Evolutionary conservation across 2,113 vertebrate species (phyloP).

Genomic region (Malurus cyaneus): DNA sequence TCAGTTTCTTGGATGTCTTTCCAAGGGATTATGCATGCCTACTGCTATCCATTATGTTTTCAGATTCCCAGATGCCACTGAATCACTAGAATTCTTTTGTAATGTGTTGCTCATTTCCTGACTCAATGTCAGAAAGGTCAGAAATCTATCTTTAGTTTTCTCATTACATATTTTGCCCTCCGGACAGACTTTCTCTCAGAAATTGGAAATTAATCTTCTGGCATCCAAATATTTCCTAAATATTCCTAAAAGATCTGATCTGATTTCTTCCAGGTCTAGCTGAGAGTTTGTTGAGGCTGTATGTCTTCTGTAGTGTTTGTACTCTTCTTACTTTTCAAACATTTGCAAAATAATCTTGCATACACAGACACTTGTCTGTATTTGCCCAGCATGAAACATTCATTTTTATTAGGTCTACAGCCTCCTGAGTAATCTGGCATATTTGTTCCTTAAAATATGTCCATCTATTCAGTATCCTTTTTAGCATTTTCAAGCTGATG

Average conservation of each 20-base stretch:
- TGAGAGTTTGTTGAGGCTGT: neutral
- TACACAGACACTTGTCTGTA: neutral
- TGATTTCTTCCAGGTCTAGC: neutral
- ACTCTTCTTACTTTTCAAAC: neutral
- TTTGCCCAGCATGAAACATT: neutral
- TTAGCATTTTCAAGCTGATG: neutral
- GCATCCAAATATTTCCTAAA: neutral
- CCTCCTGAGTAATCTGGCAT: neutral
- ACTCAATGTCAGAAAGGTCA: constrained; percentile 31
- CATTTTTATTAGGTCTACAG: neutral
- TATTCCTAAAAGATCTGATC: neutral
- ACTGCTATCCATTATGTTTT: constrained; percentile 51
- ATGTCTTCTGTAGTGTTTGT: neutral
- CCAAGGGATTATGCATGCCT: constrained; percentile 35
- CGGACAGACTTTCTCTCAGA: neutral
- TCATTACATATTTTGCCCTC: neutral
- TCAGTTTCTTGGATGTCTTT: constrained; percentile 36
- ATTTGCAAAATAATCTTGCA: neutral
- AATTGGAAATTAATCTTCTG: neutral
- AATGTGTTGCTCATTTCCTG: neutral
- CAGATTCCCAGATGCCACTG: constrained; percentile 33
- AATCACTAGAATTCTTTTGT: constrained; percentile 10
- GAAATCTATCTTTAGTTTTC: neutral
- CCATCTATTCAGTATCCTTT: neutral
- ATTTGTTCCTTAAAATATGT: neutral